These are phyloP conservation scores for Psilopsiagon aymara DNA, from an alignment of 2,113 vertebrate genomes.

Conservation along the genomic window DNA sequence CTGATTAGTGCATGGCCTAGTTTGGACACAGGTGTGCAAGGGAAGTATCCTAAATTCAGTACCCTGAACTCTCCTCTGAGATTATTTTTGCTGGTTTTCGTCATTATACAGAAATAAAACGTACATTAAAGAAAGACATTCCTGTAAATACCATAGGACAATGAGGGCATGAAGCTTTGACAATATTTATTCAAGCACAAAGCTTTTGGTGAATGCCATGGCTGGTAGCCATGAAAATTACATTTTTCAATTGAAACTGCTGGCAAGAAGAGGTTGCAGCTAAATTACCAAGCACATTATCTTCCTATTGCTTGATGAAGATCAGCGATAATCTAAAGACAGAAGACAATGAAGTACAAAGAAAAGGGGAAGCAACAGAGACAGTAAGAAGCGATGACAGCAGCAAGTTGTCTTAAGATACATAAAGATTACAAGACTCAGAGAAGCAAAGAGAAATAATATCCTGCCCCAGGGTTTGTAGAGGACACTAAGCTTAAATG, in stretches of 20 bases:
- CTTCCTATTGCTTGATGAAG: neutral
- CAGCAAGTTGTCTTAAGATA: neutral
- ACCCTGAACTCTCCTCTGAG: neutral
- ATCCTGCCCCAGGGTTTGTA: neutral
- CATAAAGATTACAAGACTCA: neutral
- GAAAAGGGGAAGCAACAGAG: neutral
- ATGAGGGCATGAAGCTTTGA: neutral
- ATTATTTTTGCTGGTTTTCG: neutral
- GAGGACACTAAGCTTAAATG: neutral
- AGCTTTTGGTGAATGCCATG: neutral
- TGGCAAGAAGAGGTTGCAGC: neutral
- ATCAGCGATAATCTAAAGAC: neutral
- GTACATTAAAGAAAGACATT: neutral
- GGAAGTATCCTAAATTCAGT: neutral
- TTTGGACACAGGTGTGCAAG: neutral
- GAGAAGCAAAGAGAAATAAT: neutral
- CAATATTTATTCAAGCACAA: neutral
- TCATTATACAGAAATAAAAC: neutral
- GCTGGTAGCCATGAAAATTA: neutral
- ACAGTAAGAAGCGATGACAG: neutral
- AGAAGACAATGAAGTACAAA: neutral
- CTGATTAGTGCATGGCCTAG: neutral
- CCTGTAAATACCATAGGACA: neutral
- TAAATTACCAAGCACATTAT: neutral
- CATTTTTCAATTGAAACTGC: neutral